Evolutionary conservation across 2,797 vertebrate species (phyloP).

Genomic region (Sebastolobus alascanus): DNA sequence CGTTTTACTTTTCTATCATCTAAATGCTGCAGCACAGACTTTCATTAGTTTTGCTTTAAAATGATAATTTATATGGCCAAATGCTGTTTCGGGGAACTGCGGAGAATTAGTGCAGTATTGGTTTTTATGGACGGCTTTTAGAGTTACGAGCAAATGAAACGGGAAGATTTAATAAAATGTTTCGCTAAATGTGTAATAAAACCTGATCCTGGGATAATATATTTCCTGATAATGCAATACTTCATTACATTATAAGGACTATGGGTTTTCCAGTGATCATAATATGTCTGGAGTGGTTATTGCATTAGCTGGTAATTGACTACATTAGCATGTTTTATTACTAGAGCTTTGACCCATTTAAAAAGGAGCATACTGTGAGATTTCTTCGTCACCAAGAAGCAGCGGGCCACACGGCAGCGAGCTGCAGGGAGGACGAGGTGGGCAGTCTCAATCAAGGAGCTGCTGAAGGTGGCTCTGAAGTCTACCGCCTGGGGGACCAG

Average conservation of each 20-base stretch:
- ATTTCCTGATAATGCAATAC: conserved; percentile 28
- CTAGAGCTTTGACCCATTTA: conserved; percentile 10
- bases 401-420: not conserved
- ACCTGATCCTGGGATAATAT: conserved; percentile 32
- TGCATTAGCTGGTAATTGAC: conserved; percentile 26
- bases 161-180: conserved; percentile 38
- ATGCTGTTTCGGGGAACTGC: conserved; percentile 6
- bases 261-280: conserved; percentile 1
- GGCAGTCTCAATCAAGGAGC: conserved; percentile 11
- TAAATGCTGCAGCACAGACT: not conserved
- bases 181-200: conserved; percentile 41
- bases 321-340: conserved; percentile 26
- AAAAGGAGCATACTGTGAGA: not conserved
- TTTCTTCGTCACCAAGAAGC: conserved; percentile 11
- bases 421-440: not conserved
- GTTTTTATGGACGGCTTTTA: conserved; percentile 19
- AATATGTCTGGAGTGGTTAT: conserved; percentile 18
- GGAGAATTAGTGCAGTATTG: conserved; percentile 17
- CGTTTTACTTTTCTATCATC: conserved; percentile 31
- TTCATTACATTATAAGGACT: conserved; percentile 2
- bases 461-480: conserved; percentile 28
- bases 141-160: conserved; percentile 39
- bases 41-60: conserved; percentile 39
- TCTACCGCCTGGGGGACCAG: conserved; percentile 1
- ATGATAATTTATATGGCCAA: conserved; percentile 18